Evolutionary conservation across 2,888 invertebrate genomes (phyloP), one percentile per base, ranked within the genome.

Genomic region (Ennomos erosarius): DNA sequence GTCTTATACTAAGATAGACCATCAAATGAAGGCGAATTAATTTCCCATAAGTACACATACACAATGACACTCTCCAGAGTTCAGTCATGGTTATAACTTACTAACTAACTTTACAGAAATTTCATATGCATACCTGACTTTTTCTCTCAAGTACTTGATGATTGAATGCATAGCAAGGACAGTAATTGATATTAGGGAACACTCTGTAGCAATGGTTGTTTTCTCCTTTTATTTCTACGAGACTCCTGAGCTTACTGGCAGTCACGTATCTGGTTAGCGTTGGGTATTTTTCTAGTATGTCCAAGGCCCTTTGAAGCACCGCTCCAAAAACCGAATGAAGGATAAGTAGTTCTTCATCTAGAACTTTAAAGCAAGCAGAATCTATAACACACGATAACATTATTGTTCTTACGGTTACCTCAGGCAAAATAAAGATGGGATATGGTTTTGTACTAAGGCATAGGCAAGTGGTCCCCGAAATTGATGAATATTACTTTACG

Each of bases 171-270:
- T 74, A 84, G 70, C 96, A 96, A 9, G 93, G 91, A 63, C 96
- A 96, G 75, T 93, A 96, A 75, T 96, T 96, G 9, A 95, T 84
- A 26, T 91, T 81, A 0, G 94, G 94, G 69, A 95, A 95, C 34
- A 96, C 78, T 49, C 94, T 93, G 63, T 95, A 94, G 51, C 93
- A 92, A n/a, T 92, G 87, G 44, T 90, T 87, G 6, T 92, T 89
- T 52, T 91, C 90, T 8, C 93, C 93, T 53, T 87, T 88, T 5
- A 96, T 87, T 90, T 95, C 95, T 42, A 94, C 88, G 12, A 95
- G 75, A 71, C 82, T 84, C 70, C 93, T 80, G 1, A 72, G 61
- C 45, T 83, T 79, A 50, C 87, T 84, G 4, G 81, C 65, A 0
- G 90, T 88, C 12, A 81, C 78, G 50, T 94, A 95, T 4, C 92